These are phyloP conservation scores for Trichonephila clavata DNA, from an alignment of 1,140 invertebrate species.

Conservation along the genomic window DNA sequence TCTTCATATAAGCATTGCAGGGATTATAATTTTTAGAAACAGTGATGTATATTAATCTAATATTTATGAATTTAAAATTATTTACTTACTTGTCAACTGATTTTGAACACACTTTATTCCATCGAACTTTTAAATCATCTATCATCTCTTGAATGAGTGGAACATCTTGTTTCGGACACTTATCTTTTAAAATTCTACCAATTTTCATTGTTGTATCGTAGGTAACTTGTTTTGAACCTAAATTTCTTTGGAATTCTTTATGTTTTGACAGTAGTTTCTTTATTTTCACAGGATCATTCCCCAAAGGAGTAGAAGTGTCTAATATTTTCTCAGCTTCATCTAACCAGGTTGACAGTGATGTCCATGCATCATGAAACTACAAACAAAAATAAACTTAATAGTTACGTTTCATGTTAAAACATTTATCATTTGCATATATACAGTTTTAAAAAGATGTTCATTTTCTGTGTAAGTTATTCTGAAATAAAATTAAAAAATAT, in stretches of 20 bases:
- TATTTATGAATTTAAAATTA: too few relatives aligned
- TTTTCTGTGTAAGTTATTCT: not conserved
- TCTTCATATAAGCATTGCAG: too few relatives aligned
- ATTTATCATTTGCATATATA: too few relatives aligned
- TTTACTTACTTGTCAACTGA: slow-evolving; percentile 87
- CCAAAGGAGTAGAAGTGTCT: slow-evolving; percentile 79
- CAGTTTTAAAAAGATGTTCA: too few relatives aligned
- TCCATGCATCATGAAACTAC: slow-evolving; percentile 93
- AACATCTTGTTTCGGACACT: slow-evolving; percentile 95
- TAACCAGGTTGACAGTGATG: slow-evolving; percentile 88
- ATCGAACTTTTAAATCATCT: slow-evolving; percentile 93
- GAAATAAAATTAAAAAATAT: slow-evolving; percentile 3
- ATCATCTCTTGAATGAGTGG: slow-evolving; percentile 91
- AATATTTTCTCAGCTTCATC: slow-evolving; percentile 91
- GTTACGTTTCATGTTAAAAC: not conserved
- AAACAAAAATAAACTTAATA: not conserved
- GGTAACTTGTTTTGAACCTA: slow-evolving; percentile 94
- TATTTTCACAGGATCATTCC: slow-evolving; percentile 96
- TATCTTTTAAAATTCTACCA: slow-evolving; percentile 95
- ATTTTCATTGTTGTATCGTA: slow-evolving; percentile 94
- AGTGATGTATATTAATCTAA: too few relatives aligned
- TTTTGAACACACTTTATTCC: slow-evolving; percentile 96
- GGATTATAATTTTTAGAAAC: too few relatives aligned
- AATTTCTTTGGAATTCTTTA: slow-evolving; percentile 95
- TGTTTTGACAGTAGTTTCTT: slow-evolving; percentile 93